These are phyloP conservation scores for Gadopsis marmoratus DNA, from an alignment of 2,797 vertebrate species.

Conservation along the genomic window DNA sequence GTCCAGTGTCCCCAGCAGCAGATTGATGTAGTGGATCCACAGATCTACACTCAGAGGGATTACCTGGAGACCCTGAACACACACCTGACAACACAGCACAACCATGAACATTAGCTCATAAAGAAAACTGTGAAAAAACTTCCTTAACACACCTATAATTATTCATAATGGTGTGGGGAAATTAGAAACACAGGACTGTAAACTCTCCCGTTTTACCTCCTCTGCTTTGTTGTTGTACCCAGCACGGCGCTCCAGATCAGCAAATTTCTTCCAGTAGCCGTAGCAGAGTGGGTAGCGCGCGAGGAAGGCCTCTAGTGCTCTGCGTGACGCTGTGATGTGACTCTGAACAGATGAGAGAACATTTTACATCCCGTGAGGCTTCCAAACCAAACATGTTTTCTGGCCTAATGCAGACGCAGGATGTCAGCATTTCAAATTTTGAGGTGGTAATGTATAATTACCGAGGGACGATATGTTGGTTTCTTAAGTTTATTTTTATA, in stretches of 20 bases:
- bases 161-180: neutral
- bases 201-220: constrained; percentile 78
- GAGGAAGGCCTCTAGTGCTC: constrained; percentile 87
- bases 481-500: no score
- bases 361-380: neutral
- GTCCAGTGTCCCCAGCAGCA: constrained; percentile 87
- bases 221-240: constrained; percentile 81
- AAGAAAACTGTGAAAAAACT: neutral
- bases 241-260: constrained; percentile 87
- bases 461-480: neutral
- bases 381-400: neutral
- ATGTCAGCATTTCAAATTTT: neutral
- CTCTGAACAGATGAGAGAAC: constrained; percentile 74
- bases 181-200: neutral
- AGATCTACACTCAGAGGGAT: constrained; percentile 90
- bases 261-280: constrained; percentile 92
- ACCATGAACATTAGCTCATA: neutral
- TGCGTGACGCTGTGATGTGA: constrained; percentile 83
- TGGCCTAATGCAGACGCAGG: neutral
- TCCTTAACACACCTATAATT: neutral
- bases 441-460: neutral
- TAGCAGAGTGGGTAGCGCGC: constrained; percentile 89
- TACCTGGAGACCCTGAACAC: constrained; percentile 84
- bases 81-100: constrained; percentile 81
- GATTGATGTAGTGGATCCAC: constrained; percentile 91